Evolutionary conservation across 2,113 vertebrate genomes (phyloP), one percentile per base, ranked within the genome.

Genomic region (Sinosuthora webbiana): DNA sequence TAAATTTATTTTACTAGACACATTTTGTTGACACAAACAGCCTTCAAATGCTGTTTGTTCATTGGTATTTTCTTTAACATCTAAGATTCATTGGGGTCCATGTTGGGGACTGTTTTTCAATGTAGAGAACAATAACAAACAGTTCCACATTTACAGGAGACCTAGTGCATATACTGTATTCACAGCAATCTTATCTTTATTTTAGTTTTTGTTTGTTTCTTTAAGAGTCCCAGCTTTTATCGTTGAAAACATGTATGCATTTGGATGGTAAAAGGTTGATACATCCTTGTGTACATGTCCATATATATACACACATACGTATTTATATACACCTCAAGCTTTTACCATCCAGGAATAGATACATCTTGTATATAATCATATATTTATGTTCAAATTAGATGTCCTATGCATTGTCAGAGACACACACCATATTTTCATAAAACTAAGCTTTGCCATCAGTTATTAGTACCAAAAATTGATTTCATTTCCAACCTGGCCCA

Each of bases 401-500:
- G 98, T 95, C 97, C 97, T 98, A 98, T 95, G 94, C 98, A 98
- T 97, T 98, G 98, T 98, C 97, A 98, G 98, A 98, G 98, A 98
- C 98, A 98, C 98, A 98, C 94, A 98, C 97, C 98, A 98, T 95
- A 96, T 98, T 98, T 98, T 98, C 95, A 89, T 97, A 98, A 97
- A 97, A 97, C 96, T 97, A 97, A 98, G 97, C 97, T 96, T 97
- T 97, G 94, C 97, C 98, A 96, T 97, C 95, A 93, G 89, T 93
- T 96, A 91, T 97, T 97, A 97, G 95, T 98, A 98, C 96, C 94
- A 98, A 96, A 97, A 98, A 98, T 98, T 98, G 98, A 98, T 98
- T 98, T 98, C 98, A 96, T 97, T 98, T 98, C 98, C 98, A 98
- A 98, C 98, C 98, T 98, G 98, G 98, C 98, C 98, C 98, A 98